Evolutionary conservation across 2,888 invertebrate species (phyloP).

Genomic region (Ditula angustiorana): DNA sequence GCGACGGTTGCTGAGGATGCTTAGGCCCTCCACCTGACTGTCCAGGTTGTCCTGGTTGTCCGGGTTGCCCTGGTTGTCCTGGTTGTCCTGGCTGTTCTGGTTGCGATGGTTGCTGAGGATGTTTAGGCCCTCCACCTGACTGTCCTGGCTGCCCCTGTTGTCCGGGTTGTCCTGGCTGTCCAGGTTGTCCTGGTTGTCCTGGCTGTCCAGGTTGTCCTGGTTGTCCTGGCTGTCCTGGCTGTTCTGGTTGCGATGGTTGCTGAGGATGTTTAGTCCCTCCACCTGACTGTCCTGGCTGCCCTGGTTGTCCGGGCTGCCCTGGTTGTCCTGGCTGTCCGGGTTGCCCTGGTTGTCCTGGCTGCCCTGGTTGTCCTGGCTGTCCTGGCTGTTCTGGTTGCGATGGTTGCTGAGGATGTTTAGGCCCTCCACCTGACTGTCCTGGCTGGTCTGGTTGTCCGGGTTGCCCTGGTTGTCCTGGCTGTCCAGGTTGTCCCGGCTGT

Average conservation of each 20-base stretch:
- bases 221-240: not conserved
- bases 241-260: not conserved
- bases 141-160: not conserved
- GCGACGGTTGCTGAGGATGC: too few relatives aligned
- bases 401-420: too few relatives aligned
- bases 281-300: slow-evolving; percentile 5
- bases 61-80: not conserved
- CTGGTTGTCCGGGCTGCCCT: not conserved
- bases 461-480: not conserved
- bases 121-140: too few relatives aligned
- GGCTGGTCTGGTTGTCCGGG: not conserved
- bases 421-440: not conserved
- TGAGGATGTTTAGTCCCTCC: not conserved
- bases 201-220: not conserved
- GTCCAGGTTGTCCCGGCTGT: not conserved
- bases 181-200: slow-evolving; percentile 13
- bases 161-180: not conserved
- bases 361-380: not conserved
- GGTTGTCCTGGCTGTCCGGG: not conserved
- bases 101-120: too few relatives aligned
- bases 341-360: not conserved
- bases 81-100: not conserved
- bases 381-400: not conserved
- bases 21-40: too few relatives aligned
- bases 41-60: not conserved